Evolutionary conservation across 2,797 vertebrate species (phyloP), one percentile per base, ranked within the genome.

Genomic region (Pangasius krempfi): DNA sequence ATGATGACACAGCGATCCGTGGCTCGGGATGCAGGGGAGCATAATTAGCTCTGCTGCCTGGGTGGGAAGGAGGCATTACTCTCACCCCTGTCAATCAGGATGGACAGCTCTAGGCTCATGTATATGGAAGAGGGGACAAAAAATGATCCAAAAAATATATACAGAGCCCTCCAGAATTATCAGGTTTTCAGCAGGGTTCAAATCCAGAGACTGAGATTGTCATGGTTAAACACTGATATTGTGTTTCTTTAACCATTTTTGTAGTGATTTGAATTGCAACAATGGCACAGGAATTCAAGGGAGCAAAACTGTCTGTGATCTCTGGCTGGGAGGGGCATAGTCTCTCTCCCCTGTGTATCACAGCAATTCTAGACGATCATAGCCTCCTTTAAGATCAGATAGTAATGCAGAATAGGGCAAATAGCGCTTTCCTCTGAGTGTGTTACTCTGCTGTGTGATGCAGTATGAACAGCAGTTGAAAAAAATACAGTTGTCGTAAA

Each of bases 31-130:
- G 30, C 47, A 25, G 37, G n/a, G 14, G 8, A 84, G 64, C 13
- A 54, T 68, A 84, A 70, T 84, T 70, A 68, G 30, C 66, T 70
- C 25, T 56, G 22, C n/a, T 85, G 64, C 25, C 5, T 85, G n/a
- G 18, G 40, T 25, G 18, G n/a, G 47, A 54, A 4, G 10, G 5
- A 54, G 62, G n/a, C 54, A 44, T 62, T 86, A 40, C 72, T 58
- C 27, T 86, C 16, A 60, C 13, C n/a, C n/a, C 18, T 58, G 58
- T 58, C n/a, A 9, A 22, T 79, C 72, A 60, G 81, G 4, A 84
- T 66, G 27, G 62, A 50, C 16, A 52, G 18, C 44, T 68, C 13
- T 9, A 1, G 56, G 40, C 58, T 47, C 82, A 22, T 68, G 62
- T 33, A 30, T 66, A 68, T 30, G 27, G n/a, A 84, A 68, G 2